A percentile compares a stretch with the other conserved stretches of the same genome.
These are phyloP conservation scores for Meloidogyne floridensis DNA, from an alignment of 1,140 invertebrate species.

Conservation along the genomic window DNA sequence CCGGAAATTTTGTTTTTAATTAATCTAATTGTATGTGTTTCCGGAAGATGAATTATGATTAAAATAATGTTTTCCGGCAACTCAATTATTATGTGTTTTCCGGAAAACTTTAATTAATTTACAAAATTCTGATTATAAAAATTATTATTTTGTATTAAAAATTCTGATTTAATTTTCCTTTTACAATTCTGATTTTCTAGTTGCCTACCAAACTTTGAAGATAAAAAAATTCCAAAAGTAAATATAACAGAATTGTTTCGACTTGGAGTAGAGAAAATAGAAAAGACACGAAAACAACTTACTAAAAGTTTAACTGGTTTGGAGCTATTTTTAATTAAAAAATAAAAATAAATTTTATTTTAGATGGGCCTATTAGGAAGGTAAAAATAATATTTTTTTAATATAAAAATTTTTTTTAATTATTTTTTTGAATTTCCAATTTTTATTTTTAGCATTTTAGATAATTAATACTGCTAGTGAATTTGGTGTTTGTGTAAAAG, in stretches of 20 bases:
- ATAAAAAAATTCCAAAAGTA: constrained; percentile 43
- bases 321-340: not conserved
- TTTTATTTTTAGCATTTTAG: constrained; percentile 10
- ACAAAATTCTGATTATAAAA: not conserved
- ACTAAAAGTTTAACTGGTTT: constrained; percentile 46
- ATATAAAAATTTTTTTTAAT: not conserved
- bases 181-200: not conserved
- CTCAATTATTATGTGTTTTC: too few species aligned
- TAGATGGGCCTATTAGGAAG: constrained; percentile 48
- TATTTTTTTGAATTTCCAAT: too few species aligned
- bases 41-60: too few species aligned
- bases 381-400: constrained; percentile 16
- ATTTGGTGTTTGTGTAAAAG: constrained; percentile 51
- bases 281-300: constrained; percentile 45
- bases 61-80: too few species aligned
- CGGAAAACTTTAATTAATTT: too few species aligned
- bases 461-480: constrained; percentile 49
- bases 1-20: too few species aligned
- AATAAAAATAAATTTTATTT: not conserved
- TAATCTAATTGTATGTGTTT: too few species aligned
- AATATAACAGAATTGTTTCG: constrained; percentile 57
- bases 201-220: not conserved
- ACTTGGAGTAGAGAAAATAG: constrained; percentile 52
- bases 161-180: not conserved
- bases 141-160: not conserved